Percentiles rank a stretch among this genome's conserved stretches.
phyloP scores from a whole-genome alignment of 30 jellyfish, hydroid and myxozoan species.

The Kudoa iwatai region DNA sequence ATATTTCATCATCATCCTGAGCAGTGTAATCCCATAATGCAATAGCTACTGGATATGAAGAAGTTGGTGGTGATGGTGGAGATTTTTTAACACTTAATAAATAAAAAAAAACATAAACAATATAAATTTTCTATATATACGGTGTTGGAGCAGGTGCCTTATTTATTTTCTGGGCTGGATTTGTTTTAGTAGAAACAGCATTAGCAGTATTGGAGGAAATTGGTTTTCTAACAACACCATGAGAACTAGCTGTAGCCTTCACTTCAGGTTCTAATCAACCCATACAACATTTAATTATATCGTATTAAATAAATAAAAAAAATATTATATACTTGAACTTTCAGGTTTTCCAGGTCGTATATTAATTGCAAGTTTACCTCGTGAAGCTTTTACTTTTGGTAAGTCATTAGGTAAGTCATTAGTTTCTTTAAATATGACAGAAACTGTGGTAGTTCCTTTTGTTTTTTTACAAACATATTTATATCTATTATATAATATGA shows the following conservation, averaged over 20 bases:
- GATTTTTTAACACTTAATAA: conserved; percentile 16
- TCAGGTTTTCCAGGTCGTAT: neutral
- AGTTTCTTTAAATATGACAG: no score
- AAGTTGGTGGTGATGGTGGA: conserved; percentile 33
- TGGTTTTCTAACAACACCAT: neutral
- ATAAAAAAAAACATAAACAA: no score
- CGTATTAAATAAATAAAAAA: no score
- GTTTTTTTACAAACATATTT: no score
- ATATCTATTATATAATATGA: no score
- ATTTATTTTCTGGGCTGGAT: neutral
- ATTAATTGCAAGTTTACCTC: neutral
- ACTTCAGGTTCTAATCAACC: no score
- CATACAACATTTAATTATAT: no score
- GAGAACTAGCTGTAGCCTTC: no score
- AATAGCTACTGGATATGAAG: conserved; percentile 4
- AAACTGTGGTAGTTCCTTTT: neutral
- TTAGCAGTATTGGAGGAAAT: neutral
- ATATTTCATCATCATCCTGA: conserved; percentile 60
- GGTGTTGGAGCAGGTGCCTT: neutral
- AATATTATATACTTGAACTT: neutral
- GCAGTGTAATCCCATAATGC: conserved; percentile 47
- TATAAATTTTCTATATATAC: no score
- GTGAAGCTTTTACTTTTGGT: neutral
- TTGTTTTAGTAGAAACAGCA: neutral
- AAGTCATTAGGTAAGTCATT: neutral